Evolutionary conservation across 2,888 invertebrate genomes (phyloP).

Genomic region (Drosophila algonquin): DNA sequence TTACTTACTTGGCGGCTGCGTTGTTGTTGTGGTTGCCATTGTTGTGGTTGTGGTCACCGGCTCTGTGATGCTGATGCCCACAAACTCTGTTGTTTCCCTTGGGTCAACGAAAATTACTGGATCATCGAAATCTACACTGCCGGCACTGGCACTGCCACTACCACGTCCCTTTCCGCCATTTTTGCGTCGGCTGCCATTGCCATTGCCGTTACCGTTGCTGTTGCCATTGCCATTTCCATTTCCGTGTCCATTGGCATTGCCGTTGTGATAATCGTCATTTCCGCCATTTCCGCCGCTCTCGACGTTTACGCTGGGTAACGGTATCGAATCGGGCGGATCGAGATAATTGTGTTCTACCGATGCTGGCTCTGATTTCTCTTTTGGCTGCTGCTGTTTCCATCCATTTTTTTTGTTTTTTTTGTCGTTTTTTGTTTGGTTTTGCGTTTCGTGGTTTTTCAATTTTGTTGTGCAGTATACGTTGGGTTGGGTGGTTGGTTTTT

Average conservation of each 20-base stretch:
- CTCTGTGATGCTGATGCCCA: constrained; percentile 84
- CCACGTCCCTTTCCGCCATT: constrained; percentile 53
- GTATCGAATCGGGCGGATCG: constrained; percentile 83
- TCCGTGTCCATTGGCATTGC: constrained; percentile 57
- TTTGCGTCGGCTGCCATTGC: constrained; percentile 54
- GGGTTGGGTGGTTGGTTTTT: constrained; percentile 8
- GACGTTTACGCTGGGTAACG: constrained; percentile 83
- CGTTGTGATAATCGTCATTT: constrained; percentile 83
- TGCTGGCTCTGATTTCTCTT: constrained; percentile 81
- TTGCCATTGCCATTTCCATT: constrained; percentile 53
- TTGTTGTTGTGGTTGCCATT: constrained; percentile 87
- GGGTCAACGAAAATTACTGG: constrained; percentile 83
- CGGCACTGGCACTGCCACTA: constrained; percentile 41
- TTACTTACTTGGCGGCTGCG: constrained; percentile 86
- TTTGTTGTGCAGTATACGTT: constrained; percentile 44
- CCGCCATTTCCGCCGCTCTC: constrained; percentile 84
- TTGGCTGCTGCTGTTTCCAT: constrained; percentile 71
- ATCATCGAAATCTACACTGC: constrained; percentile 82
- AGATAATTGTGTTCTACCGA: constrained; percentile 84
- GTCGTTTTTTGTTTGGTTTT: constrained; percentile 33
- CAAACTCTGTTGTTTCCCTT: constrained; percentile 85
- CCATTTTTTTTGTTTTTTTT: constrained; percentile 17
- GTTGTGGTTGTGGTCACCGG: constrained; percentile 81
- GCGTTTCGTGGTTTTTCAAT: constrained; percentile 57
- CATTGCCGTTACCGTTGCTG: constrained; percentile 55